Conservation (phyloP, 2,888 invertebrate species). For the Chesias legatella region DNA sequence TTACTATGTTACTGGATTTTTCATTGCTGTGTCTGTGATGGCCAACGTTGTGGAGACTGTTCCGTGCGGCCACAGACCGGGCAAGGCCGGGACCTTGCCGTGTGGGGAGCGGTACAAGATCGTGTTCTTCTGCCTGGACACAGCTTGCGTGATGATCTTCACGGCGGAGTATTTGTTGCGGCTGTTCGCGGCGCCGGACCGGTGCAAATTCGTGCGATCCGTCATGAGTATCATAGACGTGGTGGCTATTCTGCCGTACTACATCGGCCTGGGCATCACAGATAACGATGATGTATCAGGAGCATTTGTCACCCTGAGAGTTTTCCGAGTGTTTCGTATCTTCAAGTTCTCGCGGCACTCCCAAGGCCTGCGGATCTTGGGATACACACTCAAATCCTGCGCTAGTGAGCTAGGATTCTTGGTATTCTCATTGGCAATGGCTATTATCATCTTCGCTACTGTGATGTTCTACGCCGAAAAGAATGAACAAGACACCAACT, state of each 20-base stretch:
- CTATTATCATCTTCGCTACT: conserved; percentile 99
- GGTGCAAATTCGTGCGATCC: conserved; percentile 97
- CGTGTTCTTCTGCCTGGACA: conserved; percentile 99
- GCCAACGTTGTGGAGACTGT: conserved; percentile 99
- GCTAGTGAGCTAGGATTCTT: conserved; percentile 99
- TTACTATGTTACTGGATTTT: conserved; percentile 99
- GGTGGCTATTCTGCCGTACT: conserved; percentile 99
- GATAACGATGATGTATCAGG: conserved; percentile 99
- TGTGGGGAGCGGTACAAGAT: conserved; percentile 99
- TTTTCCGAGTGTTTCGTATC: conserved; percentile 99
- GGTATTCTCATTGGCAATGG: conserved; percentile 99
- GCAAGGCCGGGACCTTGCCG: conserved; percentile 91
- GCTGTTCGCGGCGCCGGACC: conserved; percentile 98
- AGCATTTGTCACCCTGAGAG: conserved; percentile 98
- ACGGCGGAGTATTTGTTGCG: conserved; percentile 97
- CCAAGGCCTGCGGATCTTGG: conserved; percentile 98
- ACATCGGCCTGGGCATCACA: conserved; percentile 97
- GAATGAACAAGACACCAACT: conserved; percentile 97
- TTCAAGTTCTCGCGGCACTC: conserved; percentile 99
- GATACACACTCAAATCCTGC: conserved; percentile 99
- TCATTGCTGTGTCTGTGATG: conserved; percentile 99
- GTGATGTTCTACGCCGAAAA: conserved; percentile 99
- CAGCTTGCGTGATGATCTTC: conserved; percentile 99
- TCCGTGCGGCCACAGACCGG: conserved; percentile 93
- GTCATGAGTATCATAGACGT: conserved; percentile 99